These are phyloP conservation scores for Nemopilema nomurai DNA, from an alignment of 30 jellyfish, hydroid and myxozoan genomes.

Conservation along the genomic window DNA sequence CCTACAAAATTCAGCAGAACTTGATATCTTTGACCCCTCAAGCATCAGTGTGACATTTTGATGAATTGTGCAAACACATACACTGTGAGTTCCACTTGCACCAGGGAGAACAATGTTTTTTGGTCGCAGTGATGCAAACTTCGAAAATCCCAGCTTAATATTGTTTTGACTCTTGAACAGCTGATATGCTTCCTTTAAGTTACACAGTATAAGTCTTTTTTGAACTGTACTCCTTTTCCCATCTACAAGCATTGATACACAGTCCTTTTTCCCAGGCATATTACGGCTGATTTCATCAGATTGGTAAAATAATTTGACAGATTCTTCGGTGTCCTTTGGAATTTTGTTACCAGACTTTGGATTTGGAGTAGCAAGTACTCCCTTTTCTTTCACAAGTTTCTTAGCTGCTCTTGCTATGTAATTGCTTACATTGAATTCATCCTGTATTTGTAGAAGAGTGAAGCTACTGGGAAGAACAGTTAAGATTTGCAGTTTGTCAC, in stretches of 20 bases:
- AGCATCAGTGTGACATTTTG: background rate
- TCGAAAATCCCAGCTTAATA: conserved; percentile 16
- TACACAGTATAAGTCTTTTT: conserved; percentile 5
- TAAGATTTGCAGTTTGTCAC: conserved; percentile 20
- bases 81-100: conserved; percentile 39
- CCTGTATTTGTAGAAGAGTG: conserved; percentile 27
- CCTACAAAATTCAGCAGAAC: background rate
- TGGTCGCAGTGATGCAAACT: conserved; percentile 33
- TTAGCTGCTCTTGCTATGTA: conserved; percentile 44
- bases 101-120: conserved; percentile 12
- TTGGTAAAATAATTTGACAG: conserved; percentile 1
- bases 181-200: background rate
- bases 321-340: background rate
- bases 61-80: no score
- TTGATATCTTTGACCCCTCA: background rate
- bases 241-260: conserved; percentile 21
- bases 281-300: conserved; percentile 45
- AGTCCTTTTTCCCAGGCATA: conserved; percentile 35
- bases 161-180: background rate
- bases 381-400: conserved; percentile 36
- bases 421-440: conserved; percentile 22
- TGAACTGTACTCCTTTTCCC: background rate
- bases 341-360: conserved; percentile 38
- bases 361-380: conserved; percentile 40
- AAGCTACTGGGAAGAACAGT: conserved; percentile 23